A percentile compares a stretch with the other conserved stretches of the same genome.
These are phyloP conservation scores for Chaenocephalus aceratus DNA, from an alignment of 2,113 vertebrate genomes.

Conservation along the genomic window DNA sequence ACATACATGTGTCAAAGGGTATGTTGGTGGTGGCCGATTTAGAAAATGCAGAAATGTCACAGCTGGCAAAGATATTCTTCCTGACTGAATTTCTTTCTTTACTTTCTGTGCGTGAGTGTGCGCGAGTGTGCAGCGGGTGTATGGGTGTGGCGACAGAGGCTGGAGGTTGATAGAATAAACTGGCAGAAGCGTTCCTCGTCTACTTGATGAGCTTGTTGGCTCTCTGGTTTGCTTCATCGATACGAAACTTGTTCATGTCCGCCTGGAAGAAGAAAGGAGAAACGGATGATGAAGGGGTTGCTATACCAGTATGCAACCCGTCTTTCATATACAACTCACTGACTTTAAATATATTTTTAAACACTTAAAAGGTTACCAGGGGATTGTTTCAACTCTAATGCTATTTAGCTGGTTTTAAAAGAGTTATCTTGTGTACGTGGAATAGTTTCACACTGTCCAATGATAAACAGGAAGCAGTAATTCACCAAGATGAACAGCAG, in stretches of 20 bases:
- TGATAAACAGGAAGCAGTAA: background rate
- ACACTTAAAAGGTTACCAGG: background rate
- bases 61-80: conserved; percentile 34
- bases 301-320: background rate
- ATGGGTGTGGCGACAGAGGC: conserved; percentile 31
- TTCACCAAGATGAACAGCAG: background rate
- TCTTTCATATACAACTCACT: background rate
- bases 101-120: background rate
- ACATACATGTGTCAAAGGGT: background rate
- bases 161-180: conserved; percentile 40
- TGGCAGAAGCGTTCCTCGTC: conserved; percentile 44
- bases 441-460: background rate
- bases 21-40: background rate
- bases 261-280: conserved; percentile 84
- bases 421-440: too few species aligned
- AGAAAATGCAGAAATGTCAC: conserved; percentile 15
- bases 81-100: conserved; percentile 10
- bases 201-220: conserved; percentile 95
- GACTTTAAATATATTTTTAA: background rate
- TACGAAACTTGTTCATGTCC: conserved; percentile 91
- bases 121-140: background rate
- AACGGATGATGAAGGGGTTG: background rate
- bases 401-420: background rate
- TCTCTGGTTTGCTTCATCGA: conserved; percentile 91
- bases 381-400: background rate